Conservation (phyloP, 2,888 invertebrate species). For the Meta bourneti region DNA sequence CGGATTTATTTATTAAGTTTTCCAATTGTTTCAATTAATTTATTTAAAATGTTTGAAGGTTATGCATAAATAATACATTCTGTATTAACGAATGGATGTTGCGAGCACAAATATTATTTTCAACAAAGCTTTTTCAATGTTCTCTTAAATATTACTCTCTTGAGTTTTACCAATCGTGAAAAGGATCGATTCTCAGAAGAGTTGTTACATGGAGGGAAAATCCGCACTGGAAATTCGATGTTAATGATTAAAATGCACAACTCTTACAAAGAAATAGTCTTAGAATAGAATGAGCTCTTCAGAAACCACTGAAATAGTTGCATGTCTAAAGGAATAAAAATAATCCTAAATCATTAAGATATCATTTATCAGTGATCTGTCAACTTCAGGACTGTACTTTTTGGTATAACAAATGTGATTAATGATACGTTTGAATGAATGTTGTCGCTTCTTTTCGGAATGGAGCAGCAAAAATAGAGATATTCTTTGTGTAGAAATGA, state of each 20-base stretch:
- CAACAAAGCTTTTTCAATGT: no score
- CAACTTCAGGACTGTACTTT: not conserved
- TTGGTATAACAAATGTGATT: slow-evolving; percentile 1
- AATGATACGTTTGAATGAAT: slow-evolving; percentile 20
- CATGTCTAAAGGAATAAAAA: not conserved
- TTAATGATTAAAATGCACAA: not conserved
- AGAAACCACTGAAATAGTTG: not conserved
- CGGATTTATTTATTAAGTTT: no score
- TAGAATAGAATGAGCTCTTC: not conserved
- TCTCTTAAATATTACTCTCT: no score
- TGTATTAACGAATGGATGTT: no score
- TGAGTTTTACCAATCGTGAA: no score
- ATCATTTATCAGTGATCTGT: slow-evolving; percentile 15
- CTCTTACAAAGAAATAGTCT: not conserved
- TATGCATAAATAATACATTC: no score
- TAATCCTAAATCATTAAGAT: slow-evolving; percentile 26
- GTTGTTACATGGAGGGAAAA: no score
- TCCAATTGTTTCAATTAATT: no score
- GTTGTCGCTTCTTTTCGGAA: slow-evolving; percentile 2
- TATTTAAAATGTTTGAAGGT: no score
- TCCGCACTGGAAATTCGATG: not conserved
- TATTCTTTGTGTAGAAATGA: not conserved
- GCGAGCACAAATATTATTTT: no score
- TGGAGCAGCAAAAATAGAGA: not conserved
- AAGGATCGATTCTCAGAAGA: no score